Base-by-base conservation (phyloP, 2,797 vertebrate genomes). In the Amazona finschi region DNA sequence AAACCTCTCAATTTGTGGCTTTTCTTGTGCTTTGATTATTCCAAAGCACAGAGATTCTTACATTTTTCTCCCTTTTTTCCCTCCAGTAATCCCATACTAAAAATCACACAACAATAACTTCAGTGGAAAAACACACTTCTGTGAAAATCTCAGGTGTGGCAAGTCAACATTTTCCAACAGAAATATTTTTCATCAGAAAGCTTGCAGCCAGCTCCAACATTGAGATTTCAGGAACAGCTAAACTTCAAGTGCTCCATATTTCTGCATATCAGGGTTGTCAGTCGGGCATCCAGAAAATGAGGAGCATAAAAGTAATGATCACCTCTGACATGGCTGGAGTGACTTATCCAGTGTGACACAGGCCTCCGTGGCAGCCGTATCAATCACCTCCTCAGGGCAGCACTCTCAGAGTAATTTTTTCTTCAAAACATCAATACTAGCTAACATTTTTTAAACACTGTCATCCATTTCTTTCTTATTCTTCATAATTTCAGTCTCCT, bases 211-310 rank as follows among this genome's bases (percentile, higher is more conserved):
- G 82, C 53, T 80, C 85, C 7, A 2, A 22, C 60, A 44, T 18
- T 1, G 2, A 65, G 76, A 75, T 62, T 83, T 66, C 9, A 2
- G 85, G 33, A 89, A 77, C 85, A 78, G 46, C 79, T 62, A 9
- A 52, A 67, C 83, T 94, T 71, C 93, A 81, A 96, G 85, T 66
- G 76, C 73, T 55, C 91, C 80, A 44, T 88, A 93, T 91, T 91
- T 96, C 94, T 96, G 96, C 95, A 91, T 94, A 95, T 55, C 73
- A 38, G 87, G 58, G 64, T 90, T 22, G 0, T 86, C 91, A 91
- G 46, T 73, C 94, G 94, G 73, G 90, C 70, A 66, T 70, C 46
- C 76, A 81, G 85, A 70, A 89, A 87, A 88, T 3, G 4, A 70
- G 85, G 73, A 86, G 50, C 73, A 47, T 13, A 24, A 81, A 89